Percentiles rank a stretch among this genome's conserved stretches.
These are phyloP conservation scores for Gastracanthus pulcherrimus DNA, from an alignment of 2,888 invertebrate genomes.

Conservation along the genomic window DNA sequence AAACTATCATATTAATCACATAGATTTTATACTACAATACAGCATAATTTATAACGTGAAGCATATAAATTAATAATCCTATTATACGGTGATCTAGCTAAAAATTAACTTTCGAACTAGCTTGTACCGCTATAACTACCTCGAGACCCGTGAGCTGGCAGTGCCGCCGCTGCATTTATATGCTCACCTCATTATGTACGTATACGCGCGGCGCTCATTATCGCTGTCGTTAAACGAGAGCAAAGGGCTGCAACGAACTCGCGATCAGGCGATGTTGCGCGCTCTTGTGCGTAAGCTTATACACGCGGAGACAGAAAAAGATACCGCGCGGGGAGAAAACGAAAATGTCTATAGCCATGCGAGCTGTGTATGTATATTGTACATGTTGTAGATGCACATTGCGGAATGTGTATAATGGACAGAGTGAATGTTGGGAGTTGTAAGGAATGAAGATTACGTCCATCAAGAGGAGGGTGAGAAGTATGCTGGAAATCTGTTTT, in stretches of 20 bases:
- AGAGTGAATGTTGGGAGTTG: not conserved
- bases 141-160: too few species aligned
- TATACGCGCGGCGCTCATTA: slow-evolving; percentile 43
- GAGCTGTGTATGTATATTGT: not conserved
- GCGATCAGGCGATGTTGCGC: too few species aligned
- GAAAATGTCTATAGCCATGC: not conserved
- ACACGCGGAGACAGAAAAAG: not conserved
- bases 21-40: too few species aligned
- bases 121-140: too few species aligned
- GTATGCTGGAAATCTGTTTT: not conserved
- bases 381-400: too few species aligned
- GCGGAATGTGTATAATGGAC: not conserved
- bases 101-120: too few species aligned
- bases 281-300: too few species aligned
- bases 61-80: too few species aligned
- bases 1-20: too few species aligned
- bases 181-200: not conserved
- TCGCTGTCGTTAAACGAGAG: slow-evolving; percentile 55
- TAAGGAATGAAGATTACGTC: not conserved
- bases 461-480: not conserved
- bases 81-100: too few species aligned
- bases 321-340: not conserved
- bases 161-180: not conserved
- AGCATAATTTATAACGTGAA: too few species aligned
- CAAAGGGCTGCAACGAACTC: slow-evolving; percentile 19